These are phyloP conservation scores for Dromococcyx pavoninus DNA, from an alignment of 2,797 vertebrate genomes.

Conservation along the genomic window DNA sequence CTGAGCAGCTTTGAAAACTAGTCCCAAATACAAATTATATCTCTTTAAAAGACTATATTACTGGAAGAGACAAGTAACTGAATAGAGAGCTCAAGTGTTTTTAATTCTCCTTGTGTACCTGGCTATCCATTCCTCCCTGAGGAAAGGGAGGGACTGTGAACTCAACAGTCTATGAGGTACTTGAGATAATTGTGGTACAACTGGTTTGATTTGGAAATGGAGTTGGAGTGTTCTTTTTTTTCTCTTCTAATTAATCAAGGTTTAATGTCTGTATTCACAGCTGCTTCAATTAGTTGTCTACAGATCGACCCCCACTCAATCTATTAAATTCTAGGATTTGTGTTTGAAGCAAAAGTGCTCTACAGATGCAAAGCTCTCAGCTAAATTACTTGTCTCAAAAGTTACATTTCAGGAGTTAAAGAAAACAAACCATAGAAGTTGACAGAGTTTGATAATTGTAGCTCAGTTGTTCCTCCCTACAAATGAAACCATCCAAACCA, in stretches of 20 bases:
- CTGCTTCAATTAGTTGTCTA: slow-evolving; percentile 35
- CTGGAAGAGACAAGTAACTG: not conserved
- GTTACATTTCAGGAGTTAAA: not conserved
- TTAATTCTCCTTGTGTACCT: not conserved
- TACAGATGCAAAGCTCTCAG: not conserved
- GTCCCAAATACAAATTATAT: not conserved
- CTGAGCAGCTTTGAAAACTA: not conserved
- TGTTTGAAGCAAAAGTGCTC: not conserved
- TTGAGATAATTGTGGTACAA: slow-evolving; percentile 43
- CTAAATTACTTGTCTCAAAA: slow-evolving; percentile 25
- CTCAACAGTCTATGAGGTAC: not conserved
- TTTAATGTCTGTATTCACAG: slow-evolving; percentile 33
- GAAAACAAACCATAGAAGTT: not conserved
- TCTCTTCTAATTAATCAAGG: slow-evolving; percentile 36
- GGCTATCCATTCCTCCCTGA: not conserved
- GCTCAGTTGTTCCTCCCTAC: not conserved
- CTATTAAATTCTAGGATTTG: slow-evolving; percentile 37
- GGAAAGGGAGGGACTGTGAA: not conserved
- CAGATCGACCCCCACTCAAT: not conserved
- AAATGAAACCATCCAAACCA: not conserved
- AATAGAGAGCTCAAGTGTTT: not conserved
- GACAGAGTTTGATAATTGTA: not conserved
- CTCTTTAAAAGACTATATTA: not conserved
- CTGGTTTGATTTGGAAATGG: slow-evolving; percentile 44
- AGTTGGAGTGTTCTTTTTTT: slow-evolving; percentile 39